Evolutionary conservation across 2,797 vertebrate genomes (phyloP).

Genomic region (Pangasius mekongensis): DNA sequence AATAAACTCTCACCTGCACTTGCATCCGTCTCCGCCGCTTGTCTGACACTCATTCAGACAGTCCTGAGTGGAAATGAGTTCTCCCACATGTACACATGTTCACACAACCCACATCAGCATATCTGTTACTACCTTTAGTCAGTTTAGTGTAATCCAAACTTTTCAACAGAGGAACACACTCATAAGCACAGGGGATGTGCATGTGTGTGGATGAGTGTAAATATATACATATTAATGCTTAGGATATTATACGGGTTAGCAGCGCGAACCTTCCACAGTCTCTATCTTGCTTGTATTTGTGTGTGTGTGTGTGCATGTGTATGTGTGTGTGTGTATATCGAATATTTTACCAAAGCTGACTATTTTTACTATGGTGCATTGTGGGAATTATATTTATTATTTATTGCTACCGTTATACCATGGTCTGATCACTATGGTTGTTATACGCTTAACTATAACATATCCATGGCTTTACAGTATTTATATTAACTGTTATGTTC

Average conservation of each 20-base stretch:
- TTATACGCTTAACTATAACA: neutral
- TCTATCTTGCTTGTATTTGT: neutral
- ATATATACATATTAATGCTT: neutral
- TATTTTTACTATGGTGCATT: neutral
- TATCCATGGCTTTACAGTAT: neutral
- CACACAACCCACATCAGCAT: slow-evolving; percentile 25
- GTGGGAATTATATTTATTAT: neutral
- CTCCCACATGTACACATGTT: neutral
- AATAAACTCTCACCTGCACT: neutral
- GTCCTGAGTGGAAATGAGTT: slow-evolving; percentile 14
- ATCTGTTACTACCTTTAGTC: slow-evolving; percentile 48
- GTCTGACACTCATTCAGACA: neutral
- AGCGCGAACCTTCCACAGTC: neutral
- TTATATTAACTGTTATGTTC: neutral
- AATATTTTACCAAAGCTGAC: neutral
- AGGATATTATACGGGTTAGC: neutral
- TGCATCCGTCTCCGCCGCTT: neutral
- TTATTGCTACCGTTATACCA: neutral
- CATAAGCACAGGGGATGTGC: neutral
- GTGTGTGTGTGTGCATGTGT: neutral
- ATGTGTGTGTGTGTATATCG: neutral
- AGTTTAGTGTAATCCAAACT: slow-evolving; percentile 53
- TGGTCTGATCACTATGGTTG: neutral
- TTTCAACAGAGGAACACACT: slow-evolving; percentile 40
- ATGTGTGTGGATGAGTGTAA: neutral